Evolutionary conservation across 1,140 invertebrate genomes (phyloP).

Genomic region (Chironomus tepperi): DNA sequence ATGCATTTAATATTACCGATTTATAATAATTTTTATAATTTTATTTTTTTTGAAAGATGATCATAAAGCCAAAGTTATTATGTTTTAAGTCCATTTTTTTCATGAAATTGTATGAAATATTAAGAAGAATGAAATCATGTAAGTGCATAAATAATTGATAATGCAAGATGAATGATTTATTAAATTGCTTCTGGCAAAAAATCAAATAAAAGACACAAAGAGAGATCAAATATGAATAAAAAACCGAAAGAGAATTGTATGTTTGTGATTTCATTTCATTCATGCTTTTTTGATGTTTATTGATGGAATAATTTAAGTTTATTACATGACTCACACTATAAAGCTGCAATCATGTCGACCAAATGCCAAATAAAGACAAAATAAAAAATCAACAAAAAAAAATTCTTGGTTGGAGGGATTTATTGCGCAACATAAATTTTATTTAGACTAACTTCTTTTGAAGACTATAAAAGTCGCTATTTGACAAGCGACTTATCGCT

Average conservation of each 20-base stretch:
- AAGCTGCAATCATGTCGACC: no score
- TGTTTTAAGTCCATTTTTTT: not conserved
- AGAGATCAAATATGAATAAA: not conserved
- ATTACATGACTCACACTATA: no score
- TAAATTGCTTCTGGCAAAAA: not conserved
- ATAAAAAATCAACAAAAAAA: no score
- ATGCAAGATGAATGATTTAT: constrained; percentile 8
- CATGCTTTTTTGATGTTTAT: no score
- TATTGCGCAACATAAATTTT: no score
- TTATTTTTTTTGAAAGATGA: not conserved
- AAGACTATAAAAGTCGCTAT: no score
- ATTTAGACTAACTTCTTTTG: no score
- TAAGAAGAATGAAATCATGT: not conserved
- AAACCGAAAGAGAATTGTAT: not conserved
- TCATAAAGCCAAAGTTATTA: not conserved
- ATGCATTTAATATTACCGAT: constrained; percentile 14
- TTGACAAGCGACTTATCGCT: no score
- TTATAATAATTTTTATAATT: constrained; percentile 15
- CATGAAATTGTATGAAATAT: not conserved
- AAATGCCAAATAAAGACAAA: no score
- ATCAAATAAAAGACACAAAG: not conserved
- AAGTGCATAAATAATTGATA: constrained; percentile 14
- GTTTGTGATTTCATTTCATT: no score
- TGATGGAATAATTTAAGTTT: no score
- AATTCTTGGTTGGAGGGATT: no score